Conservation (phyloP, 1,140 invertebrate genomes). For the Scaptodrosophila lebanonensis region DNA sequence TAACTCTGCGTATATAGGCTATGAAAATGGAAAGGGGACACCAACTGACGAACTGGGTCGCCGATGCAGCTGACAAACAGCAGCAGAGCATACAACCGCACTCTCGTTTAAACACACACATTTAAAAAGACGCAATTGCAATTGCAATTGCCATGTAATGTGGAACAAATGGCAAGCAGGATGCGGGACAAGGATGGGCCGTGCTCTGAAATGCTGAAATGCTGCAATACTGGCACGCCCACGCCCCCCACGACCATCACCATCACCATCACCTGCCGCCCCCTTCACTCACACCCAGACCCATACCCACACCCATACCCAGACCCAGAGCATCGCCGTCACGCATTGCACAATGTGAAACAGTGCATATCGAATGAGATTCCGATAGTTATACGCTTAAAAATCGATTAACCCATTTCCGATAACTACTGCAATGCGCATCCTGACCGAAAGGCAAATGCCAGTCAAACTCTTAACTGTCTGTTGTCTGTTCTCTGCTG, state of each 20-base stretch:
- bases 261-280: too few species aligned
- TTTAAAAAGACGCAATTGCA: conserved; percentile 25
- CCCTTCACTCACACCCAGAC: too few species aligned
- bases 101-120: conserved; percentile 29
- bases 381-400: conserved; percentile 74
- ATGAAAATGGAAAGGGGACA: too few species aligned
- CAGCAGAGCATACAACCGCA: conserved; percentile 46
- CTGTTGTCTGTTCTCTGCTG: conserved; percentile 48
- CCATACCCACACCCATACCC: too few species aligned
- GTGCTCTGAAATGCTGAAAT: too few species aligned
- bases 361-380: conserved; percentile 75
- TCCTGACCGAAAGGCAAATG: conserved; percentile 45
- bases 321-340: too few species aligned
- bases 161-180: background rate
- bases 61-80: conserved; percentile 22
- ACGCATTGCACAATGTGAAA: conserved; percentile 45
- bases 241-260: too few species aligned
- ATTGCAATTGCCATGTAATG: conserved; percentile 4
- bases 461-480: conserved; percentile 68
- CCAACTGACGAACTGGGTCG: conserved; percentile 32
- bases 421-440: conserved; percentile 76
- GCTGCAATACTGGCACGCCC: too few species aligned
- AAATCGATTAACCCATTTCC: conserved; percentile 77
- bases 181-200: background rate
- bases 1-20: too few species aligned